Percentiles rank a stretch among this genome's conserved stretches.
Evolutionary conservation across 2,888 invertebrate species (phyloP).

Genomic region (Zelleria hepariella): DNA sequence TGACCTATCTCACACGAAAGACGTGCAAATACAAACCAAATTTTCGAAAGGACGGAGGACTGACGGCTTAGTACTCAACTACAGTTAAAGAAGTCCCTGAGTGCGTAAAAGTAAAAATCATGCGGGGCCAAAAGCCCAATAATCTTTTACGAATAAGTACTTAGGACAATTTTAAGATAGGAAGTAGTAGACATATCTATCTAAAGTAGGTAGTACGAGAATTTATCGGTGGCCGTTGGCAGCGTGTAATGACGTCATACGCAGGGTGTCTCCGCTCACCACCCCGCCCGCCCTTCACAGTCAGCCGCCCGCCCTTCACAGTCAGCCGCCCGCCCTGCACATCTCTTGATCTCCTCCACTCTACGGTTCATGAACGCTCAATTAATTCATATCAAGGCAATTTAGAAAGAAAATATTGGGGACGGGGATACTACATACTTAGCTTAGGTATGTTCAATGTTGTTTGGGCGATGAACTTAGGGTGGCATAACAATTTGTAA

Average conservation of each 20-base stretch:
- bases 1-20: too few species aligned
- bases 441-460: too few species aligned
- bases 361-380: conserved; percentile 5
- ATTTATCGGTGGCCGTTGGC: background rate
- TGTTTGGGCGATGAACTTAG: too few species aligned
- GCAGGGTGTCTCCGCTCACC: conserved; percentile 13
- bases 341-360: conserved; percentile 12
- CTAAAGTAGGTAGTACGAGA: background rate
- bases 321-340: conserved; percentile 14
- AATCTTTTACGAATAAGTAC: too few species aligned
- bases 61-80: too few species aligned
- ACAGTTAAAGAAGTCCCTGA: too few species aligned
- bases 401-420: background rate
- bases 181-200: background rate
- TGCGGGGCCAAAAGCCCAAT: too few species aligned
- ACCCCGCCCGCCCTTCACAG: conserved; percentile 13
- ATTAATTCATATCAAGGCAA: conserved; percentile 6
- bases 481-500: background rate
- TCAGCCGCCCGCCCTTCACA: conserved; percentile 13
- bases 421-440: background rate
- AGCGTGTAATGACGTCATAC: conserved; percentile 31
- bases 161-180: too few species aligned
- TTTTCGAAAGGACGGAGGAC: background rate
- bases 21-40: background rate
- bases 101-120: too few species aligned